Conservation (phyloP, 2,113 vertebrate species). For the Datnioides undecimradiatus region DNA sequence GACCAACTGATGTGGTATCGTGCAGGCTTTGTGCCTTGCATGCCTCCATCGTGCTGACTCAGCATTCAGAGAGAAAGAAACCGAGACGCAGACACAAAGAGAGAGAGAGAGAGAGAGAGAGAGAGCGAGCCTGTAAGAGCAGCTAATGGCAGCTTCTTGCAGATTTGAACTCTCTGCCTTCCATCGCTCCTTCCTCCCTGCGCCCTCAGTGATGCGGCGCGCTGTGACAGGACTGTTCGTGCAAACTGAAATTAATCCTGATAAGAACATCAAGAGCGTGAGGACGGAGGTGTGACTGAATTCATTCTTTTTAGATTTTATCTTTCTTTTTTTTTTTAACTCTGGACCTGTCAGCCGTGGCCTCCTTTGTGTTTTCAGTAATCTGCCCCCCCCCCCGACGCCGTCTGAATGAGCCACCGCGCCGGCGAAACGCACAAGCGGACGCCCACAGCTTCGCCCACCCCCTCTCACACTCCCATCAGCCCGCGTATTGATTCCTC, state of each 20-base stretch:
- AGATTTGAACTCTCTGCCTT: background rate
- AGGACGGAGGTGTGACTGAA: background rate
- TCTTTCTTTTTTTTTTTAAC: background rate
- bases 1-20: slow-evolving; percentile 18
- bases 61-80: slow-evolving; percentile 12
- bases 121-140: background rate
- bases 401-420: slow-evolving; percentile 11
- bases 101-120: too few species aligned
- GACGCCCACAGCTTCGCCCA: slow-evolving; percentile 51
- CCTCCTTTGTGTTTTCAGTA: background rate
- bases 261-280: slow-evolving; percentile 3
- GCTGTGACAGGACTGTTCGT: background rate
- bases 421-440: slow-evolving; percentile 21
- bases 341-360: background rate
- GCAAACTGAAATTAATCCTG: background rate
- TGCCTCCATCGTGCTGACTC: slow-evolving; percentile 62
- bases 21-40: slow-evolving; percentile 18
- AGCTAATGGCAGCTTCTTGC: slow-evolving; percentile 10
- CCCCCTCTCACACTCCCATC: slow-evolving; percentile 43
- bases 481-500: slow-evolving; percentile 57
- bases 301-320: background rate
- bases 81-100: too few species aligned
- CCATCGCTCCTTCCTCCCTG: background rate
- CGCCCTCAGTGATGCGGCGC: background rate
- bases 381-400: slow-evolving; percentile 19